Evolutionary conservation across 2,888 invertebrate species (phyloP).

Genomic region (Drosophila algonquin): DNA sequence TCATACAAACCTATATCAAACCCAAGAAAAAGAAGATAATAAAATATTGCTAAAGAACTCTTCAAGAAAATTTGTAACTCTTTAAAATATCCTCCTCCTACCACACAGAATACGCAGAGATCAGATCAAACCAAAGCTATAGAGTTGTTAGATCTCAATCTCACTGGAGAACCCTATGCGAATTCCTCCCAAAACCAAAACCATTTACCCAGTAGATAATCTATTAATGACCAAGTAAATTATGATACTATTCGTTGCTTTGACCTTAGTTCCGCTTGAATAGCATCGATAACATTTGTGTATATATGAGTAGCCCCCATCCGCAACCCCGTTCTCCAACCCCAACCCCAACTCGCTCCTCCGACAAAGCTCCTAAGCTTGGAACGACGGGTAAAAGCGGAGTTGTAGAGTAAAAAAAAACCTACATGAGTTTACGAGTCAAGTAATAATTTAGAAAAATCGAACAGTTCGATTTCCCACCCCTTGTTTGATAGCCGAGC

Average conservation of each 20-base stretch:
- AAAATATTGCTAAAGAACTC: slow-evolving; percentile 3
- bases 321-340: neutral
- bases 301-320: slow-evolving; percentile 60
- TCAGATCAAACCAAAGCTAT: neutral
- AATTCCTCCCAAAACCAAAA: neutral
- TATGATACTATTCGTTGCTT: slow-evolving; percentile 41
- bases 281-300: slow-evolving; percentile 52
- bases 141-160: neutral
- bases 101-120: slow-evolving; percentile 2
- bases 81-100: slow-evolving; percentile 17
- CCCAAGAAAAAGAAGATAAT: slow-evolving; percentile 26
- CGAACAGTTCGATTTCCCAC: slow-evolving; percentile 19
- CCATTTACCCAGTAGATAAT: slow-evolving; percentile 23
- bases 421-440: slow-evolving; percentile 59
- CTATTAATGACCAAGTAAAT: slow-evolving; percentile 55
- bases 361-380: slow-evolving; percentile 68
- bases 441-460: slow-evolving; percentile 54
- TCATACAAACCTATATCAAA: slow-evolving; percentile 64
- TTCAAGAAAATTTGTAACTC: slow-evolving; percentile 13
- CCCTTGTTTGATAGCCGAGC: neutral
- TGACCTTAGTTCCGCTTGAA: slow-evolving; percentile 24
- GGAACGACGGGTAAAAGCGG: slow-evolving; percentile 65
- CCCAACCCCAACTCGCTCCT: slow-evolving; percentile 18
- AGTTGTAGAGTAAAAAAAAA: slow-evolving; percentile 23
- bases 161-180: slow-evolving; percentile 5